Base-by-base conservation (phyloP, 2,888 invertebrate species). In the Leptopilina myrica region DNA sequence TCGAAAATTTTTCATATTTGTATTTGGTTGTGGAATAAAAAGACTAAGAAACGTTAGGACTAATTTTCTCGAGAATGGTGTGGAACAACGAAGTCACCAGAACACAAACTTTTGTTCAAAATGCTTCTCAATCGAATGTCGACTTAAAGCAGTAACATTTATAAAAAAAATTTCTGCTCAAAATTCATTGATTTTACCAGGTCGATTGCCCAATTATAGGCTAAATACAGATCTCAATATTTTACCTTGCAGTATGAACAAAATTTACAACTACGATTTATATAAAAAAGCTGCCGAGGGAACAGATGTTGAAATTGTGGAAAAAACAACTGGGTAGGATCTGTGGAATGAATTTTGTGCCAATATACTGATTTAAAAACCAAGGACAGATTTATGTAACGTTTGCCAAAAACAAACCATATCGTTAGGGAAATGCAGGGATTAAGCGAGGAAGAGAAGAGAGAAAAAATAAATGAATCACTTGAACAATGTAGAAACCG, bases 161-260 rank as follows among this genome's bases (percentile, higher is more conserved):
- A 62, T 62, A 62, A 62, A 62, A 62, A 62, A 15, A 8, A 20
- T 62, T n/a, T n/a, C 20, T 15, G 62, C 62, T 62, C 15, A 62
- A 62, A 15, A 62, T 7, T 5, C 62, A 62, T 8, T 62, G 9
- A 20, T 62, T 15, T 62, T 62, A 15, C 62, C 62, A 62, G 15
- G 20, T 15, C 62, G 20, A 62, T 62, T 62, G 20, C 62, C 62
- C 9, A 9, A 15, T 15, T 62, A 62, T 62, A 15, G 62, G 3
- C 20, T 62, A 9, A 62, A 62, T 62, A 62, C 62, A n/a, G 62
- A 62, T 62, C 62, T 62, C 4, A 62, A 62, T 15, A 62, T 62
- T 15, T 62, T 62, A 62, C 62, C 62, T 8, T 62, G 62, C 20
- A 62, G 62, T 20, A 62, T 62, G 62, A 15, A 8, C 8, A 15